Percentiles rank a stretch among this genome's conserved stretches.
These are phyloP conservation scores for Henicopernis longicauda DNA, from an alignment of 2,113 vertebrate genomes.

Conservation along the genomic window DNA sequence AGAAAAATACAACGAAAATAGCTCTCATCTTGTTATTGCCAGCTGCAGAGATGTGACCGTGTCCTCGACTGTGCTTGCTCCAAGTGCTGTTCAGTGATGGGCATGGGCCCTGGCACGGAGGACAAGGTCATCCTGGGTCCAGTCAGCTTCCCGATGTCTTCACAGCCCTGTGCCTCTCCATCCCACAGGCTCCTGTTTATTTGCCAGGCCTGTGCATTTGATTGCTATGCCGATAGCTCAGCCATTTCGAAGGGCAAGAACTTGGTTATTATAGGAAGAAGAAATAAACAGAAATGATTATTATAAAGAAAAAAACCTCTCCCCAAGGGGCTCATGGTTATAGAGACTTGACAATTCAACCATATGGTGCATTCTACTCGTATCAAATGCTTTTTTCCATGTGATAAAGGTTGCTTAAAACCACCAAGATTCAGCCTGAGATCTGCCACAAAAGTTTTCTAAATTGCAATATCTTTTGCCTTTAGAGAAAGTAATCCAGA, in stretches of 20 bases:
- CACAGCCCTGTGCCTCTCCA: background rate
- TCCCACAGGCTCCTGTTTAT: background rate
- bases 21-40: background rate
- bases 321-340: background rate
- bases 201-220: background rate
- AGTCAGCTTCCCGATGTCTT: background rate
- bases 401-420: background rate
- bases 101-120: background rate
- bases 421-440: background rate
- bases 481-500: background rate
- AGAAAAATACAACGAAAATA: background rate
- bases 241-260: background rate
- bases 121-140: background rate
- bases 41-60: background rate
- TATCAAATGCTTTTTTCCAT: background rate
- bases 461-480: background rate
- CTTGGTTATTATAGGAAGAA: background rate
- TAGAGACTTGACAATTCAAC: background rate
- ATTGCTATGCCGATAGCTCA: background rate
- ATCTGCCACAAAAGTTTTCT: background rate
- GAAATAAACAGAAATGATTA: background rate
- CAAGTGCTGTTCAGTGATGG: background rate
- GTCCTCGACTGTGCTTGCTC: background rate
- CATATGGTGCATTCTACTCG: background rate
- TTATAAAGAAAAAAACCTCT: background rate